Evolutionary conservation across 2,113 vertebrate species (phyloP).

Genomic region (Pituophis catenifer): DNA sequence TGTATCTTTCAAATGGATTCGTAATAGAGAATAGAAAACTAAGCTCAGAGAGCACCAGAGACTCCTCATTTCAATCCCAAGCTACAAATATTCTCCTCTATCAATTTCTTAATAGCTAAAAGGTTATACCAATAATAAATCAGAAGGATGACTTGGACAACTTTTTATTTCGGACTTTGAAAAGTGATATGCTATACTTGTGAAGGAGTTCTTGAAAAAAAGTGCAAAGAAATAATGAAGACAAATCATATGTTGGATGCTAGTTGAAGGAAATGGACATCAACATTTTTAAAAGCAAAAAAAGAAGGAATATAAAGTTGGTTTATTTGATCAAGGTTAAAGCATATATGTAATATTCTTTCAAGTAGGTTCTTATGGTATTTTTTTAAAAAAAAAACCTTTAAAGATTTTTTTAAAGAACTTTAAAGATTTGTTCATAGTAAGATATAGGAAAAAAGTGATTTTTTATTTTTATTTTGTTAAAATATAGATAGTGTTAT

Average conservation of each 20-base stretch:
- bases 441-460: not conserved
- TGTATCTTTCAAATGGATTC: not conserved
- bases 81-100: not conserved
- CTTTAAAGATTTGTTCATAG: not conserved
- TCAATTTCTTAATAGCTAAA: not conserved
- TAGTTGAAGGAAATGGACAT: not conserved
- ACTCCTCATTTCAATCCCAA: not conserved
- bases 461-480: too few species aligned
- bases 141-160: not conserved
- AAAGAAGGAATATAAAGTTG: not conserved
- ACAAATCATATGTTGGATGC: not conserved
- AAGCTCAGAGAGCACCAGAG: not conserved
- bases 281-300: not conserved
- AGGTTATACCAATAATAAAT: not conserved
- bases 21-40: not conserved
- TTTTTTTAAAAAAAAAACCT: not conserved
- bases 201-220: not conserved
- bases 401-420: not conserved
- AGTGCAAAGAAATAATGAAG: not conserved
- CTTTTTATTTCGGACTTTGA: not conserved
- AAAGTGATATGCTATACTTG: not conserved
- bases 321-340: not conserved
- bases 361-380: not conserved
- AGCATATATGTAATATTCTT: not conserved
- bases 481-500: not conserved